Percentiles rank a stretch among this genome's conserved stretches.
Conservation (phyloP, 2,113 vertebrate species). For the Tupaia chinensis region DNA sequence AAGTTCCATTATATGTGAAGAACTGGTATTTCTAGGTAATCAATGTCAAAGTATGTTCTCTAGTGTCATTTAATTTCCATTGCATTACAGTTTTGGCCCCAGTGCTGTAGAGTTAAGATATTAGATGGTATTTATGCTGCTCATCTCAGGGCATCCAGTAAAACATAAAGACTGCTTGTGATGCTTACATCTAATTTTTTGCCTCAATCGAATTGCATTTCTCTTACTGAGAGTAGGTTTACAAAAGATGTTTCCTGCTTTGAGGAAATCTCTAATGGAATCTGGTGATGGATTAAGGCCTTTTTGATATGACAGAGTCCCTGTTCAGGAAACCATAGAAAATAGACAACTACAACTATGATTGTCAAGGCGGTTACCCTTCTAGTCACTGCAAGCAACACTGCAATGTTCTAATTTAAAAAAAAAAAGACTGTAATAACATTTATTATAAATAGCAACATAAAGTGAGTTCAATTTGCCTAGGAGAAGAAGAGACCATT, state of each 20-base stretch:
- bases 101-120: not conserved
- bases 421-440: not conserved
- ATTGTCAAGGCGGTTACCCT: not conserved
- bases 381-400: not conserved
- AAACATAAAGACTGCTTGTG: not conserved
- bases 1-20: not conserved
- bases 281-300: not conserved
- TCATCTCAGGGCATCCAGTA: not conserved
- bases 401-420: not conserved
- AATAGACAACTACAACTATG: not conserved
- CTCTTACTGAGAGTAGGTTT: not conserved
- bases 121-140: not conserved
- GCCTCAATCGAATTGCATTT: not conserved
- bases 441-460: constrained; percentile 12
- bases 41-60: not conserved
- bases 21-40: not conserved
- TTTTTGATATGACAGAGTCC: not conserved
- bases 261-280: not conserved
- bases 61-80: not conserved
- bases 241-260: constrained; percentile 24
- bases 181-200: not conserved
- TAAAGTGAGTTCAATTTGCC: not conserved
- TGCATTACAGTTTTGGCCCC: not conserved
- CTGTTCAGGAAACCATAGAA: not conserved
- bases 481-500: not conserved